Percentiles rank a stretch among this genome's conserved stretches.
Conservation (phyloP, 2,113 vertebrate species). For the Lophura nycthemera region DNA sequence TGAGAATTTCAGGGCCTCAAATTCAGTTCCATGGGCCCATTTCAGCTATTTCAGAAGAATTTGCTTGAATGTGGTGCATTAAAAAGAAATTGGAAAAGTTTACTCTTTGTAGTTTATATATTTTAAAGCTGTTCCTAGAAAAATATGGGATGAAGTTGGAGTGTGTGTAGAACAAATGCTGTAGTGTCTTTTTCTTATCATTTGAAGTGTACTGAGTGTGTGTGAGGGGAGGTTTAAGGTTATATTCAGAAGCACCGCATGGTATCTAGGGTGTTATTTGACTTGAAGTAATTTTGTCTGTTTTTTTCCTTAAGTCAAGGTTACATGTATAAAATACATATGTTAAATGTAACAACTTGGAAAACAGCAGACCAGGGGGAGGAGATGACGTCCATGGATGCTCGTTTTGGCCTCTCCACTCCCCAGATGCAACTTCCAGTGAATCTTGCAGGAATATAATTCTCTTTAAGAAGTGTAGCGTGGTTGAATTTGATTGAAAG, state of each 20-base stretch:
- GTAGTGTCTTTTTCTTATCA: neutral
- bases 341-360: neutral
- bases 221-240: neutral
- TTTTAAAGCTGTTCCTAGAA: neutral
- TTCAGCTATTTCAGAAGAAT: constrained; percentile 9
- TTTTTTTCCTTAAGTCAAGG: neutral
- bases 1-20: neutral
- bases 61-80: neutral
- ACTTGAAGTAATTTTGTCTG: neutral
- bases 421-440: neutral
- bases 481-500: neutral
- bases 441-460: neutral
- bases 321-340: neutral
- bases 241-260: neutral
- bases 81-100: constrained; percentile 12
- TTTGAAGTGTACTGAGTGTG: neutral
- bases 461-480: neutral
- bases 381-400: neutral
- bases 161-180: neutral
- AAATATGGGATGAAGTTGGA: neutral
- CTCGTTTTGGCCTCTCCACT: neutral
- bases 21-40: neutral
- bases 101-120: neutral
- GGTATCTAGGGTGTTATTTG: neutral
- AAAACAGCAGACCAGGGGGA: neutral